A percentile compares a stretch with the other conserved stretches of the same genome.
phyloP scores from a whole-genome alignment of 2,888 invertebrate genomes.

The Erebia epiphron region DNA sequence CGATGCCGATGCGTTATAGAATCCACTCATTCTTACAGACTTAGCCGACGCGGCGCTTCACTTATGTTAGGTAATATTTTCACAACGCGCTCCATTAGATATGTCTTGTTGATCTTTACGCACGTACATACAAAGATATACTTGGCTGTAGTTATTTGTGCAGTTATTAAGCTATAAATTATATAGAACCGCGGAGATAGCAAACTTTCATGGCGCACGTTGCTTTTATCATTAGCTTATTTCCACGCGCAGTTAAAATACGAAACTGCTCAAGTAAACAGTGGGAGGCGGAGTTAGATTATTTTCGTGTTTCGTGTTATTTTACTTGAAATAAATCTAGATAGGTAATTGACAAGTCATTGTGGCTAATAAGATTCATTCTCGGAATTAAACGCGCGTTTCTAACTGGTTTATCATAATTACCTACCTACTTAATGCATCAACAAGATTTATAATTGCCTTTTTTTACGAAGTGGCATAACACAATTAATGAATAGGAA shows the following conservation, averaged over 20 bases:
- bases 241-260: background rate
- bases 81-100: constrained; percentile 30
- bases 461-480: background rate
- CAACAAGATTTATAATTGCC: constrained; percentile 8
- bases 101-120: constrained; percentile 34
- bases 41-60: constrained; percentile 60
- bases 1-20: constrained; percentile 52
- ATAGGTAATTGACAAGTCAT: constrained; percentile 7
- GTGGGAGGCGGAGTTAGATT: background rate
- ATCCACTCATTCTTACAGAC: constrained; percentile 40
- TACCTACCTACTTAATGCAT: constrained; percentile 16
- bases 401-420: constrained; percentile 26
- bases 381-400: constrained; percentile 14
- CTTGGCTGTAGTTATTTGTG: constrained; percentile 33
- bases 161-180: constrained; percentile 32
- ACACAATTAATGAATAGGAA: background rate
- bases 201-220: background rate
- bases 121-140: constrained; percentile 26
- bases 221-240: too few relatives aligned
- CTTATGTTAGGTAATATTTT: constrained; percentile 38
- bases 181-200: constrained; percentile 22
- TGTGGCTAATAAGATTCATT: constrained; percentile 19
- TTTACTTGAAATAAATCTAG: constrained; percentile 14
- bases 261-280: background rate
- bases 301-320: constrained; percentile 2